Percentiles rank a stretch among this genome's conserved stretches.
Conservation (phyloP, 1,140 invertebrate species). For the Andrena cerasifolii region DNA sequence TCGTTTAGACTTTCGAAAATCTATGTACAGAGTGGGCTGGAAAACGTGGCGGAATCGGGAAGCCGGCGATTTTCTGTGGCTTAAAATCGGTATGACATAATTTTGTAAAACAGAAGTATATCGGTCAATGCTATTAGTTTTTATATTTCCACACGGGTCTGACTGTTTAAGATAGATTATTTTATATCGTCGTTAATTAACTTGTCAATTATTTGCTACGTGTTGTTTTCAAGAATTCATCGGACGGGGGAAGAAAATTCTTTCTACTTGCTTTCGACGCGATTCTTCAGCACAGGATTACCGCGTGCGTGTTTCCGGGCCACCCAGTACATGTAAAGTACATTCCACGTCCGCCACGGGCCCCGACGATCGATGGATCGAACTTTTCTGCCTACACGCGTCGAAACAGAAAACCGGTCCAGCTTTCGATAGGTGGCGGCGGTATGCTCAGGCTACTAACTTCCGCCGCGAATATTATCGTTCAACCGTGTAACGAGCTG, state of each 20-base stretch:
- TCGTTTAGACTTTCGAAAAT: conserved; percentile 60
- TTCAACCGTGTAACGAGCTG: conserved; percentile 57
- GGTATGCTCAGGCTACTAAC: conserved; percentile 37
- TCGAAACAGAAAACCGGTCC: conserved; percentile 58
- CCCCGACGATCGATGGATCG: conserved; percentile 38
- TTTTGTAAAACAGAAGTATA: too few species aligned
- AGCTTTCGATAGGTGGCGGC: conserved; percentile 34
- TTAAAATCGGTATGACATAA: too few species aligned
- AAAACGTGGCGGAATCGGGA: background rate
- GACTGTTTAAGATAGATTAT: too few species aligned
- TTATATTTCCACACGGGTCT: too few species aligned
- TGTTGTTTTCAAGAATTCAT: too few species aligned
- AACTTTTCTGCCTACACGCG: conserved; percentile 46
- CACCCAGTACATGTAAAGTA: conserved; percentile 12
- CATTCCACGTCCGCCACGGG: conserved; percentile 1
- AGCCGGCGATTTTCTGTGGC: background rate
- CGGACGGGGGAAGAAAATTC: too few species aligned
- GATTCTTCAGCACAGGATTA: too few species aligned
- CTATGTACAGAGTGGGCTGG: background rate
- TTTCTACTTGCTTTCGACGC: too few species aligned
- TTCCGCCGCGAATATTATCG: conserved; percentile 58
- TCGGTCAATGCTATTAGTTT: too few species aligned
- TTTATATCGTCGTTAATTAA: too few species aligned
- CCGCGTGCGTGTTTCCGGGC: background rate
- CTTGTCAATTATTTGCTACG: too few species aligned